These are phyloP conservation scores for Smithornis capensis DNA, from an alignment of 2,113 vertebrate species.

Conservation along the genomic window DNA sequence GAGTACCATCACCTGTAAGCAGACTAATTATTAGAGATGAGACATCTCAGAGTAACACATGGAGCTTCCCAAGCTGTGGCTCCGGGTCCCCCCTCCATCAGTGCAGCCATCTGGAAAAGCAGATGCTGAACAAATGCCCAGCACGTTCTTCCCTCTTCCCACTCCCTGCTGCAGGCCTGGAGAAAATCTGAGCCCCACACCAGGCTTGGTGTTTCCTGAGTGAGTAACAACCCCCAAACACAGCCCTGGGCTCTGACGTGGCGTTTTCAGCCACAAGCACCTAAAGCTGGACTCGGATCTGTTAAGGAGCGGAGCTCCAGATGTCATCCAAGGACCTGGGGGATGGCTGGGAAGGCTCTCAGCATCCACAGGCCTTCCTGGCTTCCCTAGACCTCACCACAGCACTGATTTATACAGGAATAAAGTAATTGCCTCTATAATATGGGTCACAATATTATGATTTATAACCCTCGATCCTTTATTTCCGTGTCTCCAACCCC, in stretches of 20 bases:
- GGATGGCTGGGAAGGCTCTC: background rate
- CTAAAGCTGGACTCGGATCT: background rate
- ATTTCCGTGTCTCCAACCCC: background rate
- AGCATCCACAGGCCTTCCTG: background rate
- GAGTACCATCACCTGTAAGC: background rate
- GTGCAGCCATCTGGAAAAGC: background rate
- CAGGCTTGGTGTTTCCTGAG: background rate
- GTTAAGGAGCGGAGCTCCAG: background rate
- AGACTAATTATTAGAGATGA: background rate
- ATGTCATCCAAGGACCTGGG: accelerated
- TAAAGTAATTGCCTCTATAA: background rate
- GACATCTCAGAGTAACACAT: background rate
- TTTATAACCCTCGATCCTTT: background rate
- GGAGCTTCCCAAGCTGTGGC: background rate
- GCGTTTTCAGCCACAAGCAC: accelerated
- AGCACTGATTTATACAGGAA: accelerated
- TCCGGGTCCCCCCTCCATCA: background rate
- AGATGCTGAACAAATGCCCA: accelerated
- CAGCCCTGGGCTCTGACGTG: background rate
- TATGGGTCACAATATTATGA: background rate
- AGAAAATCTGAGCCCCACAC: background rate
- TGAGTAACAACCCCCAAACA: background rate
- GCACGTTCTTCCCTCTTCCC: background rate
- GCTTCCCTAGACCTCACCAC: background rate
- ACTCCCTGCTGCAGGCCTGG: background rate